Percentiles rank a stretch among this genome's conserved stretches.
Evolutionary conservation across 2,888 invertebrate genomes (phyloP).

Genomic region (Macrosoma leucophasiata): DNA sequence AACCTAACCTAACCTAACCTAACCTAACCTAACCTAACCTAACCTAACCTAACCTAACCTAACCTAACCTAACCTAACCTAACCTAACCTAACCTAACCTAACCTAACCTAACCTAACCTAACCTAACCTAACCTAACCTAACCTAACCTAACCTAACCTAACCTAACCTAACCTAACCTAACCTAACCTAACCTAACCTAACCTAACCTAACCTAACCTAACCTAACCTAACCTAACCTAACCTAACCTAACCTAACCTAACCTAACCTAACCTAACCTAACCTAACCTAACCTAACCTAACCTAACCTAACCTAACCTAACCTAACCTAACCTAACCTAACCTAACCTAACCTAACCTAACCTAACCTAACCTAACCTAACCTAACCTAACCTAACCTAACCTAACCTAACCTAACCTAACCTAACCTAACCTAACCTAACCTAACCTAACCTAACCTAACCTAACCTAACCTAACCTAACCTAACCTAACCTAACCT

Average conservation of each 20-base stretch:
- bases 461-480: constrained; percentile 9
- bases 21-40: constrained; percentile 12
- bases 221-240: constrained; percentile 12
- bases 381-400: constrained; percentile 11
- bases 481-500: constrained; percentile 8
- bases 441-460: constrained; percentile 11
- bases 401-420: constrained; percentile 11
- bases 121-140: constrained; percentile 10
- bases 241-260: constrained; percentile 11
- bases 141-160: constrained; percentile 8
- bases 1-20: constrained; percentile 13
- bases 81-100: constrained; percentile 12
- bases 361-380: constrained; percentile 11
- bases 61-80: constrained; percentile 7
- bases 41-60: constrained; percentile 7
- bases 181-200: constrained; percentile 13
- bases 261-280: constrained; percentile 11
- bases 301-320: constrained; percentile 11
- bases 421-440: constrained; percentile 11
- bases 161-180: constrained; percentile 9
- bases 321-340: constrained; percentile 11
- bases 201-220: constrained; percentile 13
- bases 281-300: constrained; percentile 11
- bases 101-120: constrained; percentile 11
- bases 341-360: constrained; percentile 10